Conservation (phyloP, 1,140 invertebrate species). For the Anastrepha obliqua region DNA sequence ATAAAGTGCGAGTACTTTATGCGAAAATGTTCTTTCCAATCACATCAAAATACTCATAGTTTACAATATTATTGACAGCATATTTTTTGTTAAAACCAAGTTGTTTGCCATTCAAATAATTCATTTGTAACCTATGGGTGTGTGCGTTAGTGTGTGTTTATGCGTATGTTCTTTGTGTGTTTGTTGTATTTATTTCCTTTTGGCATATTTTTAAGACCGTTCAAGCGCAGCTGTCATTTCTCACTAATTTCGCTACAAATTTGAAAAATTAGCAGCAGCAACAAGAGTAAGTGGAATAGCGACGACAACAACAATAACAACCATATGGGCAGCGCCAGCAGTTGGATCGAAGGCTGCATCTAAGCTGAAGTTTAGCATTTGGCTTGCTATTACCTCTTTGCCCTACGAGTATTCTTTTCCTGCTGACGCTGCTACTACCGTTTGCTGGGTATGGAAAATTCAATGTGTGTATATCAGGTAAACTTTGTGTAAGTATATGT, state of each 20-base stretch:
- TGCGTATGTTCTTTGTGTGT: too few relatives aligned
- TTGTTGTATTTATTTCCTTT: not conserved
- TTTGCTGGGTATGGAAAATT: not conserved
- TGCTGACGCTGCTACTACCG: not conserved
- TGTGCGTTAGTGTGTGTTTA: not conserved
- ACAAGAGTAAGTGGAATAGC: not conserved
- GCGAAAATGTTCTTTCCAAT: slow-evolving; percentile 23
- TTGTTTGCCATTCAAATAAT: not conserved
- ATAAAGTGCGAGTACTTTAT: not conserved
- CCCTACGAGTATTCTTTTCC: too few relatives aligned
- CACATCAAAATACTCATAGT: slow-evolving; percentile 36
- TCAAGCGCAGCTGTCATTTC: slow-evolving; percentile 22
- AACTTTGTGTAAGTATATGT: not conserved
- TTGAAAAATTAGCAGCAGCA: slow-evolving; percentile 10
- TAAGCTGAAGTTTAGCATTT: not conserved
- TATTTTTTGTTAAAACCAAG: not conserved
- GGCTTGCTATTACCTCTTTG: too few relatives aligned
- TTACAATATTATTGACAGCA: slow-evolving; percentile 39
- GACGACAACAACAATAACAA: not conserved
- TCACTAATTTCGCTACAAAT: slow-evolving; percentile 25
- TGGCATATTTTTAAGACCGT: not conserved
- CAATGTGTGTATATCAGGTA: not conserved
- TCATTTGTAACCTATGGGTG: not conserved
- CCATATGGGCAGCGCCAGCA: not conserved
- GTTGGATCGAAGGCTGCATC: not conserved